Conservation (phyloP, 2,113 vertebrate genomes). For the Oplegnathus fasciatus region DNA sequence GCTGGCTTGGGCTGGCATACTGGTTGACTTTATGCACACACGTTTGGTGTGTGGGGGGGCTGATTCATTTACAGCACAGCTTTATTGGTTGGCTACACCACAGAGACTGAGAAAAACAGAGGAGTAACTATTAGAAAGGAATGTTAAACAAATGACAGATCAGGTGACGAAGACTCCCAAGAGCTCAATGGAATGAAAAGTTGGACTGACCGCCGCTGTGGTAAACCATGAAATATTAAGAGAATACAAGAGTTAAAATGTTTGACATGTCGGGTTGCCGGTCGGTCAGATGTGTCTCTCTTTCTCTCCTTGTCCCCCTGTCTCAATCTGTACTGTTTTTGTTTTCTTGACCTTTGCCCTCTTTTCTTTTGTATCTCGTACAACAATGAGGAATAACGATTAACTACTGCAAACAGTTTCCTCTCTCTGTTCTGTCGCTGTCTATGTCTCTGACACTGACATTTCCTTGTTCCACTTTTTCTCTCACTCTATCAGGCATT, state of each 20-base stretch:
- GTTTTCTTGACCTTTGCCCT: constrained; percentile 55
- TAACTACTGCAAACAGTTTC: constrained; percentile 32
- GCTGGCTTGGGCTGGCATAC: constrained; percentile 26
- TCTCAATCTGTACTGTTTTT: constrained; percentile 30
- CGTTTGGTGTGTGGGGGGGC: constrained; percentile 4
- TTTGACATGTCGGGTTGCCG: neutral
- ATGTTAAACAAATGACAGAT: constrained; percentile 54
- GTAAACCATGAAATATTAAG: constrained; percentile 45
- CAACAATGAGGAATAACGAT: constrained; percentile 36
- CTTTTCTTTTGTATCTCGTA: neutral
- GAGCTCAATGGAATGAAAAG: constrained; percentile 18
- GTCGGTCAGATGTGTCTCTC: neutral
- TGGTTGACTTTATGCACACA: constrained; percentile 29
- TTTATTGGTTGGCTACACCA: constrained; percentile 47
- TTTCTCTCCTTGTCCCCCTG: constrained; percentile 10
- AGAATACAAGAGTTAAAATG: constrained; percentile 26
- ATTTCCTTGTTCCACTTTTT: constrained; percentile 65
- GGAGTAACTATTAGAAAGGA: constrained; percentile 32
- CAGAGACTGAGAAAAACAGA: constrained; percentile 14
- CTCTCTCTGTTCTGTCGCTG: constrained; percentile 36
- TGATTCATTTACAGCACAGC: constrained; percentile 38
- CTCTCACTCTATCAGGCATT: constrained; percentile 28
- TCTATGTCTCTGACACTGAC: constrained; percentile 51
- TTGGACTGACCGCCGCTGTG: neutral
- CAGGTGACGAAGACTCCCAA: constrained; percentile 42